A percentile compares a stretch with the other conserved stretches of the same genome.
Conservation (phyloP, 2,113 vertebrate species). For the Garra rufa region DNA sequence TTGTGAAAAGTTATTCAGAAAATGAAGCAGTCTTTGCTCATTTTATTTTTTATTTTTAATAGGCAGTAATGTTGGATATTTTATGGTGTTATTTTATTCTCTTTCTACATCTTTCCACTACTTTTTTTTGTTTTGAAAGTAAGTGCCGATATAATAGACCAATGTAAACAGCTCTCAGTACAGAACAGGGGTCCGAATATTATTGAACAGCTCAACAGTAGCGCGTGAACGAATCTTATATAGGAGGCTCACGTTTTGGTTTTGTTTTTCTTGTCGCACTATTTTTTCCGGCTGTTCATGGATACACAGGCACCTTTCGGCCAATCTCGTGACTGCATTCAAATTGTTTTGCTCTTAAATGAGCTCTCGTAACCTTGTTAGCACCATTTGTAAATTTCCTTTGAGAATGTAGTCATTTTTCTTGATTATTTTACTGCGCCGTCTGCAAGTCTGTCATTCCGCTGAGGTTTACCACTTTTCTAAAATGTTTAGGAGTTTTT, state of each 20-base stretch:
- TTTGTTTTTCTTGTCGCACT: background rate
- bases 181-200: background rate
- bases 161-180: constrained; percentile 37
- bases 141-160: constrained; percentile 61
- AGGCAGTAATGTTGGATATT: constrained; percentile 77
- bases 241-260: constrained; percentile 5
- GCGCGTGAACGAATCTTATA: constrained; percentile 57
- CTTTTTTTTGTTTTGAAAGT: constrained; percentile 60
- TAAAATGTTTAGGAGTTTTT: constrained; percentile 56
- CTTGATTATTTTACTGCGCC: constrained; percentile 20
- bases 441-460: constrained; percentile 31
- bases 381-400: constrained; percentile 30
- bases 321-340: constrained; percentile 3
- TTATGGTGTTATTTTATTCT: constrained; percentile 76
- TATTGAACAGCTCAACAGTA: constrained; percentile 35
- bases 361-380: background rate
- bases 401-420: background rate
- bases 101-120: constrained; percentile 63
- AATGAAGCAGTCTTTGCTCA: constrained; percentile 59
- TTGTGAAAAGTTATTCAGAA: constrained; percentile 69
- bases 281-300: background rate
- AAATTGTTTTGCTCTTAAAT: background rate
- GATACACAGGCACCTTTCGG: constrained; percentile 15
- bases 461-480: constrained; percentile 41
- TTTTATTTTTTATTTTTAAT: constrained; percentile 69